Evolutionary conservation across 2,113 vertebrate species (phyloP).

Genomic region (Xenopus laevis): DNA sequence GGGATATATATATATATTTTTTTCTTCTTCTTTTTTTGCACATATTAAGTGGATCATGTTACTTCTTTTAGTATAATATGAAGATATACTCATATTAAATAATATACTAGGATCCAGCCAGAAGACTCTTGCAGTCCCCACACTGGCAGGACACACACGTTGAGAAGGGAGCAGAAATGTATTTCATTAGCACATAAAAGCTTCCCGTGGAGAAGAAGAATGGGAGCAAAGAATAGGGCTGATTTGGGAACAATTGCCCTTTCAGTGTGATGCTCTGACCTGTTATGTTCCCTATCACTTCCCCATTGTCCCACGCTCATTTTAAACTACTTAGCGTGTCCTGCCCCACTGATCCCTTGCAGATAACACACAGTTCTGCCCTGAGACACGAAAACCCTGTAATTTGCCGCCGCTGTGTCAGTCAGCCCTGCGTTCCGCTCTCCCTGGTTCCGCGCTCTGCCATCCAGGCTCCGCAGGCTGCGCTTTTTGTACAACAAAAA

Average conservation of each 20-base stretch:
- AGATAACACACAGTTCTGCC: slow-evolving; percentile 71
- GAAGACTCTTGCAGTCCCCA: no score
- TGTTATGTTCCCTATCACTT: slow-evolving; percentile 70
- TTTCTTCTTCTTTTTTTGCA: no score
- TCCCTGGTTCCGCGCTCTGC: neutral
- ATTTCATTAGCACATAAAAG: slow-evolving; percentile 86
- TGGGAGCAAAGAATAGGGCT: slow-evolving; percentile 62
- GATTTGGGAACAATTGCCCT: slow-evolving; percentile 68
- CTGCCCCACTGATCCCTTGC: slow-evolving; percentile 65
- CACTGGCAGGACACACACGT: no score
- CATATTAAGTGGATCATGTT: no score
- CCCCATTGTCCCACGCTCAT: slow-evolving; percentile 71
- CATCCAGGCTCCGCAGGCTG: slow-evolving; percentile 6
- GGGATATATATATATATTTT: no score
- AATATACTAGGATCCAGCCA: slow-evolving; percentile 24
- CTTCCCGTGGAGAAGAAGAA: slow-evolving; percentile 76
- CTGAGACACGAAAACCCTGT: slow-evolving; percentile 58
- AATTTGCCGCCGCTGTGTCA: slow-evolving; percentile 25
- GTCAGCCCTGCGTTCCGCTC: slow-evolving; percentile 1
- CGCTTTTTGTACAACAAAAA: slow-evolving; percentile 24
- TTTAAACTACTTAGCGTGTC: slow-evolving; percentile 75
- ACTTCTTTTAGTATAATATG: no score
- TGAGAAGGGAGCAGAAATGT: no score
- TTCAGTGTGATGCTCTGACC: slow-evolving; percentile 76
- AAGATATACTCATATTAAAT: no score